Evolutionary conservation across 2,113 vertebrate genomes (phyloP), one percentile per base, ranked within the genome.

Genomic region (Tympanuchus pallidicinctus): DNA sequence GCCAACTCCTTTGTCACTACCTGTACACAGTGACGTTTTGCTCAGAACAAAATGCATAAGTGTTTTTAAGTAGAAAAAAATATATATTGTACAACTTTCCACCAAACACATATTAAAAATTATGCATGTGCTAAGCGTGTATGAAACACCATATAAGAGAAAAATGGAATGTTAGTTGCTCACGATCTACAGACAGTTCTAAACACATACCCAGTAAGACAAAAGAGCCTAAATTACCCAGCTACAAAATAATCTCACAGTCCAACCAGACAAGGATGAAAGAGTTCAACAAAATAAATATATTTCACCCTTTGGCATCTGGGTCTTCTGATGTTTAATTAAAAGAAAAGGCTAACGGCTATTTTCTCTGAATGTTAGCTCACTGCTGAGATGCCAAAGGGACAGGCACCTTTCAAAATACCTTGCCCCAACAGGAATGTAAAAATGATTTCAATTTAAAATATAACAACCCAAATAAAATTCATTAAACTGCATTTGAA

Each of bases 241-340:
- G 47, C 74, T 86, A 36, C 7, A 73, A 93, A 63, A 72, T 83
- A 82, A 94, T 79, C 61, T 87, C 86, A 61, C 66, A 89, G 80
- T 36, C 57, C 91, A 95, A 75, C 60, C 57, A 91, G 72, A 83
- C 43, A 89, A 63, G 78, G 65, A 74, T 82, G 65, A 88, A 95
- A 88, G 94, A 63, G 79, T 65, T 92, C 30, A 40, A 80, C 54
- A 92, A 93, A 96, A 97, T 79, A 94, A 92, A 88, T 92, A 48
- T 56, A 88, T 92, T 93, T 94, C 32, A 74, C 73, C 89, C 84
- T 45, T 85, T 93, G 89, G 91, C 78, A 94, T 65, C 93, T 86
- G 57, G 69, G 72, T 78, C 75, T 95, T 97, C 94, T 96, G 96
- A 95, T 91, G 93, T 96, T 96, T 96, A 94, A 97, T 95, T 97